Conservation (phyloP, 1,140 invertebrate genomes). For the Hyles euphorbiae region DNA sequence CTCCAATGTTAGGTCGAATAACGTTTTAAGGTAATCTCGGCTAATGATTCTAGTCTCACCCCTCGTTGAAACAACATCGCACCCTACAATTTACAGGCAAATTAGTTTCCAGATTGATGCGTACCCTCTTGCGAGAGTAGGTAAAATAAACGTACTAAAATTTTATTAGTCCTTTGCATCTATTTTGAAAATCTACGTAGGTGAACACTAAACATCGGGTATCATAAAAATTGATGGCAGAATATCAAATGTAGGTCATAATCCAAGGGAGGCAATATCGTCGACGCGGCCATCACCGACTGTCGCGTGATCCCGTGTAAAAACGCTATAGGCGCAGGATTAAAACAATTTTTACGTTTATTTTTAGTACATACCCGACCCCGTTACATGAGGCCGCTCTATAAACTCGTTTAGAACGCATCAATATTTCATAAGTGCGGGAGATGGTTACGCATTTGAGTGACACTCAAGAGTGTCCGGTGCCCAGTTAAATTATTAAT, state of each 20-base stretch:
- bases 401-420: constrained; percentile 30
- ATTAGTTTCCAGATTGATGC: constrained; percentile 29
- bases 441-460: constrained; percentile 15
- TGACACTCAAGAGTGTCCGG: too few relatives aligned
- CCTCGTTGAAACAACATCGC: constrained; percentile 31
- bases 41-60: constrained; percentile 32
- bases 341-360: constrained; percentile 32
- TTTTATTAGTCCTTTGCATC: constrained; percentile 3
- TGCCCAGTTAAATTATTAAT: too few relatives aligned
- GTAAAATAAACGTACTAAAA: constrained; percentile 1
- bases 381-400: constrained; percentile 19
- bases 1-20: constrained; percentile 19
- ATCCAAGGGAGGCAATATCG: constrained; percentile 30
- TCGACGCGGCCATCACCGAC: constrained; percentile 15
- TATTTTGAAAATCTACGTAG: constrained; percentile 4
- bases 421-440: constrained; percentile 20
- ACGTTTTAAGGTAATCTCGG: constrained; percentile 32
- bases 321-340: constrained; percentile 25
- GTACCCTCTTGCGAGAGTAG: constrained; percentile 7
- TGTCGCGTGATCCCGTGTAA: constrained; percentile 24
- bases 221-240: constrained; percentile 15
- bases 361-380: constrained; percentile 29
- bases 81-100: constrained; percentile 31
- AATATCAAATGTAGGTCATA: constrained; percentile 31
- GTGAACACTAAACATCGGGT: constrained; percentile 5